A percentile compares a stretch with the other conserved stretches of the same genome.
phyloP scores from a whole-genome alignment of 2,797 vertebrate genomes.

The Neoniphon sammara region DNA sequence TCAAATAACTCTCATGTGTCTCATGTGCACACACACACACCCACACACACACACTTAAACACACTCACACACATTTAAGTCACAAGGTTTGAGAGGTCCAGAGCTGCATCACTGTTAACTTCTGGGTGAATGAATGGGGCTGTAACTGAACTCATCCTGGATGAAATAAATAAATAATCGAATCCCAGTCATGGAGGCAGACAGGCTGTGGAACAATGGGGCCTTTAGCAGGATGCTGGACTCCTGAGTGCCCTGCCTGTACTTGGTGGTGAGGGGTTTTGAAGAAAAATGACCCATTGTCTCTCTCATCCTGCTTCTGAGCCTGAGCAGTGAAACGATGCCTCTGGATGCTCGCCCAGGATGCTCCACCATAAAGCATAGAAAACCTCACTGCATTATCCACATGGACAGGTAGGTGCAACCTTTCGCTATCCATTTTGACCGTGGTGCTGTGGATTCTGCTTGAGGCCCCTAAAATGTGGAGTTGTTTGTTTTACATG shows the following conservation, averaged over 20 bases:
- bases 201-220: conserved; percentile 74
- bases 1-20: not conserved
- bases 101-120: conserved; percentile 14
- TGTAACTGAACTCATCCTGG: conserved; percentile 45
- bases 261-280: conserved; percentile 85
- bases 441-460: conserved; percentile 18
- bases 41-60: not conserved
- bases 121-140: conserved; percentile 56
- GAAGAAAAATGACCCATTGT: conserved; percentile 83
- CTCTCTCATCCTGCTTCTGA: conserved; percentile 68
- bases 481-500: not conserved
- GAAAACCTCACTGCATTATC: conserved; percentile 34
- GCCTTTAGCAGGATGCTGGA: conserved; percentile 73
- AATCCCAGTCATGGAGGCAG: conserved; percentile 52
- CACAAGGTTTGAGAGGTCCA: conserved; percentile 21
- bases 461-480: not conserved
- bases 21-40: not conserved
- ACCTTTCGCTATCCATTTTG: conserved; percentile 13
- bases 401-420: conserved; percentile 76
- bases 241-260: conserved; percentile 80
- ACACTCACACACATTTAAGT: not conserved
- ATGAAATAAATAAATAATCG: conserved; percentile 61
- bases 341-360: conserved; percentile 62
- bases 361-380: conserved; percentile 52
- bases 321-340: conserved; percentile 68